Evolutionary conservation across 2,888 invertebrate genomes (phyloP).

Genomic region (Arge pagana): DNA sequence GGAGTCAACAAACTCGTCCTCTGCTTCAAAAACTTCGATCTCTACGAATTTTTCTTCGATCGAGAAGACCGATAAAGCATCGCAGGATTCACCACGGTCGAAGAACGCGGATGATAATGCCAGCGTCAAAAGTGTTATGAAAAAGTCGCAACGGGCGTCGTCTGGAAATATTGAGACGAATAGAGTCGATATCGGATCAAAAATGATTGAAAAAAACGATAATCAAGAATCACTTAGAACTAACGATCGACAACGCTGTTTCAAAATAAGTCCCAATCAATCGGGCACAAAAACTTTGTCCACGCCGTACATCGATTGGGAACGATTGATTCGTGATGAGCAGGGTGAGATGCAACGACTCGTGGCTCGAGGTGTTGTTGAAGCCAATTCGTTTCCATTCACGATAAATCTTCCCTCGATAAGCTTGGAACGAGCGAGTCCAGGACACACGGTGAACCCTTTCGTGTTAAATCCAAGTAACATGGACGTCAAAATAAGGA

Average conservation of each 20-base stretch:
- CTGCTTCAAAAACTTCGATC: slow-evolving; percentile 47
- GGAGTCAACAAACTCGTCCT: slow-evolving; percentile 47
- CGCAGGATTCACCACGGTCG: background rate
- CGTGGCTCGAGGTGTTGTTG: slow-evolving; percentile 39
- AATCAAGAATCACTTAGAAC: background rate
- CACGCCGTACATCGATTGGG: slow-evolving; percentile 47
- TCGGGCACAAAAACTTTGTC: slow-evolving; percentile 23
- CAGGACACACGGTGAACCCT: slow-evolving; percentile 47
- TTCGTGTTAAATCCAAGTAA: slow-evolving; percentile 54
- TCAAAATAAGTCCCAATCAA: background rate
- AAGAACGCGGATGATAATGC: slow-evolving; percentile 2
- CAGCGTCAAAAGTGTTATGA: no score
- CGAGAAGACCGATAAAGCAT: slow-evolving; percentile 13
- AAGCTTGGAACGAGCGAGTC: slow-evolving; percentile 46
- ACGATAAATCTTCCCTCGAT: slow-evolving; percentile 49
- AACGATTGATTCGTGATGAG: slow-evolving; percentile 45
- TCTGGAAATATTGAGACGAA: background rate
- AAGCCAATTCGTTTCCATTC: slow-evolving; percentile 40
- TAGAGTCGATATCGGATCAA: background rate
- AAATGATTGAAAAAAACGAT: background rate
- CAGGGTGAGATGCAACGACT: slow-evolving; percentile 43
- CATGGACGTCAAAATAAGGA: slow-evolving; percentile 57
- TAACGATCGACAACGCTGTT: background rate
- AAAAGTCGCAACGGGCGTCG: no score
- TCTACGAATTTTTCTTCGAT: slow-evolving; percentile 41